phyloP scores from a whole-genome alignment of 2,797 vertebrate genomes.

The Babyrousa celebensis region DNA sequence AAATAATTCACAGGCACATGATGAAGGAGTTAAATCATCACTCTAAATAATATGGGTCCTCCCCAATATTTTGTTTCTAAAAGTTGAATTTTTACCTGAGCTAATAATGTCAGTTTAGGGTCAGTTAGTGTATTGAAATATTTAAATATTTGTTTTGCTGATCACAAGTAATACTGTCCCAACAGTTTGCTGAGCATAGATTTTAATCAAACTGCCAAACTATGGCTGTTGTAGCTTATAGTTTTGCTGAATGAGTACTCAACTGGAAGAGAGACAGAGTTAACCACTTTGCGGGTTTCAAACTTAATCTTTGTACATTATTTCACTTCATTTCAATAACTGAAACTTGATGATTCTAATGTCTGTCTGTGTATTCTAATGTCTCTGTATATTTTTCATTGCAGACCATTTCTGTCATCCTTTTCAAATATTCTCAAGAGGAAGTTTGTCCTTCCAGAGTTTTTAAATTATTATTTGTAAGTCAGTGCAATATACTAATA shows the following conservation, averaged over 20 bases:
- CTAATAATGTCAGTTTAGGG: neutral
- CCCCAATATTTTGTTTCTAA: neutral
- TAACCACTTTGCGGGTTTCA: neutral
- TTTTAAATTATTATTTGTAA: neutral
- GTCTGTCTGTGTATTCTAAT: neutral
- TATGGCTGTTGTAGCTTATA: neutral
- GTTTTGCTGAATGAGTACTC: neutral
- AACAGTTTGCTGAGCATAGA: neutral
- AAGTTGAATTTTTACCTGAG: neutral
- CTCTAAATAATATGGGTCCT: neutral
- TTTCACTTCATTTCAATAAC: slow-evolving; percentile 18
- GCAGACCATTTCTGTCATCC: neutral
- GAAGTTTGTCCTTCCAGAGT: neutral
- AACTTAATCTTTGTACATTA: neutral
- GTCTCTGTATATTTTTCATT: neutral
- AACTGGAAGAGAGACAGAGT: neutral
- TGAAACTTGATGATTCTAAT: neutral
- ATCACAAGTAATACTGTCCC: neutral
- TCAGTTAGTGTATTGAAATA: neutral
- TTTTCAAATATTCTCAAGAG: neutral
- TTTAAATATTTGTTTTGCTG: neutral
- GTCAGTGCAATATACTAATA: neutral
- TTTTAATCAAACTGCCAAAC: neutral
- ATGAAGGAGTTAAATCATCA: neutral
- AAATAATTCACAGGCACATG: neutral